A percentile compares a stretch with the other conserved stretches of the same genome.
Evolutionary conservation across 2,113 vertebrate genomes (phyloP).

Genomic region (Gymnocephalus cernua): DNA sequence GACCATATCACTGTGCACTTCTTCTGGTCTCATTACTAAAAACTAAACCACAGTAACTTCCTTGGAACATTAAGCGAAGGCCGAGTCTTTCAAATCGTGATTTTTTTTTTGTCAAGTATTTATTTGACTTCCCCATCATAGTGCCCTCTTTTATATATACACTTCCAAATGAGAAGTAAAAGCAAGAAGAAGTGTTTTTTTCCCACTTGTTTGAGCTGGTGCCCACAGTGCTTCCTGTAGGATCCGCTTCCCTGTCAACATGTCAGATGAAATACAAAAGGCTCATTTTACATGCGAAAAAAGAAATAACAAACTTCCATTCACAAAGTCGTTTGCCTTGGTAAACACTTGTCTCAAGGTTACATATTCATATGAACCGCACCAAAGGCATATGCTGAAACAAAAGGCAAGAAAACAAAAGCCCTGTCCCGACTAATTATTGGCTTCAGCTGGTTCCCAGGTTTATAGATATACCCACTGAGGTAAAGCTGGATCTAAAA

Average conservation of each 20-base stretch:
- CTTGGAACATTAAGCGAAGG: constrained; percentile 32
- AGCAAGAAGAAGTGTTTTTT: constrained; percentile 27
- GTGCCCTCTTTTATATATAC: constrained; percentile 40
- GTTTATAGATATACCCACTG: background rate
- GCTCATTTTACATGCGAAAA: constrained; percentile 29
- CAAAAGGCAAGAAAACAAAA: constrained; percentile 9
- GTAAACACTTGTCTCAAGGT: constrained; percentile 49
- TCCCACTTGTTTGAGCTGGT: constrained; percentile 17
- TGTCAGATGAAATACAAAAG: constrained; percentile 66
- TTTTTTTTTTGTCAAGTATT: constrained; percentile 48
- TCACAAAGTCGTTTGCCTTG: constrained; percentile 18
- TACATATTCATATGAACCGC: constrained; percentile 5
- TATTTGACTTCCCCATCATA: constrained; percentile 52
- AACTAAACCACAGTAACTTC: constrained; percentile 49
- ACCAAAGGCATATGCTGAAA: background rate
- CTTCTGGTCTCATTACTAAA: constrained; percentile 61
- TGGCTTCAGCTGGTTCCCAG: background rate
- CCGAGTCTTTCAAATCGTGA: constrained; percentile 39
- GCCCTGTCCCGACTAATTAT: background rate
- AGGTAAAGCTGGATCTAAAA: constrained; percentile 15
- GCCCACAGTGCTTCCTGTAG: constrained; percentile 43
- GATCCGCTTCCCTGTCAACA: constrained; percentile 54
- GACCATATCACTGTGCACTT: constrained; percentile 15
- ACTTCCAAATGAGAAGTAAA: constrained; percentile 44
- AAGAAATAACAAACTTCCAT: constrained; percentile 7